Base-by-base conservation (phyloP, 2,888 invertebrate genomes). In the Leucophenga montana region DNA sequence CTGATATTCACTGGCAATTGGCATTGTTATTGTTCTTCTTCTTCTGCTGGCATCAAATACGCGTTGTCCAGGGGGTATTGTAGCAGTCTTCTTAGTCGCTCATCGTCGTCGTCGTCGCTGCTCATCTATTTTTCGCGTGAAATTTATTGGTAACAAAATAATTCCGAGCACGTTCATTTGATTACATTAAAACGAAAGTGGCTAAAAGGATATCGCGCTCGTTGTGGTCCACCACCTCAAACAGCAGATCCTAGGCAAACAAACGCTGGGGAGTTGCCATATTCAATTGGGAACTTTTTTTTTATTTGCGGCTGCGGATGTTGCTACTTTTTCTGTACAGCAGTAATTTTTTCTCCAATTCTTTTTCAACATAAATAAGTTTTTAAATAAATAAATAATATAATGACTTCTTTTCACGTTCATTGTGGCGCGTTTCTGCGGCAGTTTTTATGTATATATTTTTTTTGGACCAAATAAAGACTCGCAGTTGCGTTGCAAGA, bases 161-260 rank as follows among this genome's bases (percentile, higher is more conserved):
- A 84, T 85, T 85, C 85, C 77, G 75, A 82, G 84, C 85, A 84
- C 84, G 84, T 84, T 80, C 85, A 84, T 85, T 85, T 84, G 84
- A 84, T 84, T 84, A 85, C 85, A 84, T 85, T 84, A 85, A 84
- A 82, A 79, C 76, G 77, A 79, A 81, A 80, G 80, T 81, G 80
- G 85, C 83, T 84, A 85, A 82, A 84, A 84, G 84, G 84, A 84
- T 83, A 64, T 48, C 48, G 50, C 50, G 18, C 16, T 50, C 50
- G 50, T 18, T 50, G 13, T 50, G 16, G 8, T 8, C 50, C 50
- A 50, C 18, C 50, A 18, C 13, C 50, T 11, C 18, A 6, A 18
- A 6, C 50, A 13, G 6, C 50, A 2, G 16, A 11, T 6, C 11
- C 50, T 18, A 50, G 16, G 50, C 50, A 1, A 50, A 39, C 9